Conservation (phyloP, 2,888 invertebrate species). For the Epirrhoe tristata region DNA sequence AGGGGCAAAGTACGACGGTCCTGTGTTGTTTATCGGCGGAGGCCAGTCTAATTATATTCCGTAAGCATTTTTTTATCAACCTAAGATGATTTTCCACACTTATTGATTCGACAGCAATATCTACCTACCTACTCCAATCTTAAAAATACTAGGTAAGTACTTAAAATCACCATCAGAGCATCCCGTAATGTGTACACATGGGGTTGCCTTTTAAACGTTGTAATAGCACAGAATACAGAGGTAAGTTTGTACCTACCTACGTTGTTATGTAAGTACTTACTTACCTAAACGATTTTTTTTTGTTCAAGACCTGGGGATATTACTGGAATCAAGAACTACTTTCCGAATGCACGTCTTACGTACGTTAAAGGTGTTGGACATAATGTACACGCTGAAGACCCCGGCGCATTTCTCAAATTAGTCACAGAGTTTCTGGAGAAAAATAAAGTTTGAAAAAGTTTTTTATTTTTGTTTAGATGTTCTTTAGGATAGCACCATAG, state of each 20-base stretch:
- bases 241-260: too few relatives aligned
- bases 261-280: too few relatives aligned
- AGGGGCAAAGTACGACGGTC: conserved; percentile 57
- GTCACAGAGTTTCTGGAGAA: conserved; percentile 32
- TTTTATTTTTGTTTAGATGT: too few relatives aligned
- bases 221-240: too few relatives aligned
- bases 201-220: too few relatives aligned
- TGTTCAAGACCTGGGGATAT: conserved; percentile 54
- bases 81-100: neutral
- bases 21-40: conserved; percentile 69
- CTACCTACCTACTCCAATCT: neutral
- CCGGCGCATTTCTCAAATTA: conserved; percentile 64
- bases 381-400: conserved; percentile 68
- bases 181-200: too few relatives aligned
- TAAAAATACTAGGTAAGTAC: too few relatives aligned
- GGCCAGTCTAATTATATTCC: conserved; percentile 63
- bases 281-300: neutral
- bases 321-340: conserved; percentile 53
- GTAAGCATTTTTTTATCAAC: conserved; percentile 54
- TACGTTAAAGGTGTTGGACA: conserved; percentile 65
- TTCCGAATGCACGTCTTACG: conserved; percentile 60
- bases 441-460: conserved; percentile 20
- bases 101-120: neutral
- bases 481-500: too few relatives aligned
- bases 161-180: too few relatives aligned